Conservation (phyloP, 1,140 invertebrate species). For the Gonioctena quinquepunctata region DNA sequence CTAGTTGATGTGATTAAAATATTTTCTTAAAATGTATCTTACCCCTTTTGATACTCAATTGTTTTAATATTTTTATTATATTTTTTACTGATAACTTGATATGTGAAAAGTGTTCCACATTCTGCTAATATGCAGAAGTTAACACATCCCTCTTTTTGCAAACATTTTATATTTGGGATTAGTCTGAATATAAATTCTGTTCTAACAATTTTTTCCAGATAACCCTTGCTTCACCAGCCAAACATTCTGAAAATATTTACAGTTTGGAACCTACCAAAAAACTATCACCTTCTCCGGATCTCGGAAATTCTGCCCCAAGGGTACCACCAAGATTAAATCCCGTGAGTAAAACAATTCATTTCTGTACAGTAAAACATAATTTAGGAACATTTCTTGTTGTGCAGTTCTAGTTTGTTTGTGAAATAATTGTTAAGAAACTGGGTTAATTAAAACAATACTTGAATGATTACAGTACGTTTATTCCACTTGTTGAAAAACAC, state of each 20-base stretch:
- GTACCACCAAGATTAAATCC: background rate
- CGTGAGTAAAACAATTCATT: background rate
- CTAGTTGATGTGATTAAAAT: no score
- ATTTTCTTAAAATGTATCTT: no score
- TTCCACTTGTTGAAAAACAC: no score
- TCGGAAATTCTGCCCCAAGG: background rate
- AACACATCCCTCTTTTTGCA: no score
- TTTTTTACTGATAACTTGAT: background rate
- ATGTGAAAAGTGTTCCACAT: background rate
- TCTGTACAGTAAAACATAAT: no score
- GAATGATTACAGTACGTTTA: no score
- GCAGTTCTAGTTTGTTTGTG: no score
- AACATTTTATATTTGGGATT: no score
- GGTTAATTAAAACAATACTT: no score
- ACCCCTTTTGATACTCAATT: no score
- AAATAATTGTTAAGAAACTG: no score
- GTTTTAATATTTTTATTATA: background rate
- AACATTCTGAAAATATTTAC: conserved; percentile 17
- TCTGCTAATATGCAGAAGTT: background rate
- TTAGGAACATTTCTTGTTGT: background rate
- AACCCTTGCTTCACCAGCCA: conserved; percentile 3
- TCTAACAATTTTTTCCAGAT: conserved; percentile 10
- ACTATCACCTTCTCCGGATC: background rate
- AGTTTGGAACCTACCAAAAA: conserved; percentile 1
- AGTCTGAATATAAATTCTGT: no score